Percentiles rank a stretch among this genome's conserved stretches.
Evolutionary conservation across 1,140 invertebrate genomes (phyloP).

Genomic region (Leptopilina boulardi): DNA sequence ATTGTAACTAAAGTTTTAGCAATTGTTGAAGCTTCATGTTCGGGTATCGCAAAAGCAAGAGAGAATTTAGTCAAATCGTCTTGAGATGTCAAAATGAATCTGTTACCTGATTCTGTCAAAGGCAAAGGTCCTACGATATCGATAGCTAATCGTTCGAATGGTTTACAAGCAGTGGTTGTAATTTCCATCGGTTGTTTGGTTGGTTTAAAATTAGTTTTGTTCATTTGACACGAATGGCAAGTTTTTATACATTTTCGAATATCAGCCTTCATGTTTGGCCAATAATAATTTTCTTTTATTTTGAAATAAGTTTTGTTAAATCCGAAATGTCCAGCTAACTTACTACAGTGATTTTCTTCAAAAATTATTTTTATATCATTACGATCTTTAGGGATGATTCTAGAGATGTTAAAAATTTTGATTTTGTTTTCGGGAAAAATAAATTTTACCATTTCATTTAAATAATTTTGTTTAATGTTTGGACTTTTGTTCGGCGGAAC

Average conservation of each 20-base stretch:
- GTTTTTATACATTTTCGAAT: conserved; percentile 59
- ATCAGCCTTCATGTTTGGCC: conserved; percentile 57
- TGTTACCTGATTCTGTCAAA: conserved; percentile 26
- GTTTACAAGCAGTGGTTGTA: conserved; percentile 31
- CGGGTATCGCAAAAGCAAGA: conserved; percentile 38
- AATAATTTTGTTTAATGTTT: conserved; percentile 34
- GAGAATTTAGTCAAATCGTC: conserved; percentile 48
- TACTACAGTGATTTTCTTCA: conserved; percentile 56
- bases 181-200: conserved; percentile 48
- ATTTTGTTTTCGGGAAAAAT: conserved; percentile 36
- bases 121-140: conserved; percentile 41
- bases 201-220: conserved; percentile 57
- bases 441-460: conserved; percentile 45
- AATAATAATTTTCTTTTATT: conserved; percentile 59
- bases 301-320: conserved; percentile 56
- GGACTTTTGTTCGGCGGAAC: conserved; percentile 34
- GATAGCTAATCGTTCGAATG: conserved; percentile 24
- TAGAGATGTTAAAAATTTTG: conserved; percentile 30
- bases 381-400: conserved; percentile 36
- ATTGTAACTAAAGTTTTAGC: too few species aligned
- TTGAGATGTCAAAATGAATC: conserved; percentile 35
- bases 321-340: conserved; percentile 61
- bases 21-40: conserved; percentile 57
- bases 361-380: conserved; percentile 52
- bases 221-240: conserved; percentile 60